These are phyloP conservation scores for Grammatotria lemairii DNA, from an alignment of 2,113 vertebrate species.

Conservation along the genomic window DNA sequence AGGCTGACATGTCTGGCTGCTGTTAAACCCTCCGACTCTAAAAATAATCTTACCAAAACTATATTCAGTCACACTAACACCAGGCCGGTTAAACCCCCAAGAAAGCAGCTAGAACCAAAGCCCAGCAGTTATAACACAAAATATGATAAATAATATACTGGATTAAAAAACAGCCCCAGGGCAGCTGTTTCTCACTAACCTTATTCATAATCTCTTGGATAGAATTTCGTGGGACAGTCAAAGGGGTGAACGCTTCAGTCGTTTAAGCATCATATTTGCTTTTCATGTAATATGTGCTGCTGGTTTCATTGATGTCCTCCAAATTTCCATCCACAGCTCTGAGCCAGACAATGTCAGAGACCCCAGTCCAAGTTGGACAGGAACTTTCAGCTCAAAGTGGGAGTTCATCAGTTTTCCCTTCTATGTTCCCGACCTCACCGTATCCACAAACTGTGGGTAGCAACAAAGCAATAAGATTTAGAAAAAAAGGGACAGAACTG, in stretches of 20 bases:
- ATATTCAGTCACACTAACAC: background rate
- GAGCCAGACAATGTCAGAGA: background rate
- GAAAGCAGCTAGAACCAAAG: background rate
- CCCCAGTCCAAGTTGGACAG: background rate
- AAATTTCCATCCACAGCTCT: background rate
- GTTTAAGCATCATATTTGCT: background rate
- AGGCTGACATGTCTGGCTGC: background rate
- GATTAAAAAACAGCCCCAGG: background rate
- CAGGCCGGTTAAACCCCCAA: background rate
- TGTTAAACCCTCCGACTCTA: slow-evolving; percentile 1
- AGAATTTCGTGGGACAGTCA: background rate
- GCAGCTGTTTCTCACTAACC: background rate
- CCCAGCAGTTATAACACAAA: background rate
- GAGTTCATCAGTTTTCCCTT: background rate
- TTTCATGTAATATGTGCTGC: background rate
- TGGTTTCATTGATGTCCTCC: background rate
- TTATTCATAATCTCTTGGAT: background rate
- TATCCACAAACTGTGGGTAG: background rate
- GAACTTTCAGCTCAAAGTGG: background rate
- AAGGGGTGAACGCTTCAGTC: background rate
- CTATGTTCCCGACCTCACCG: background rate
- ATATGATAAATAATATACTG: background rate
- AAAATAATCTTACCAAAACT: slow-evolving; percentile 22
- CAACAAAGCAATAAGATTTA: background rate
- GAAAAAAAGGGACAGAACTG: background rate